Percentiles rank a stretch among this genome's conserved stretches.
Conservation (phyloP, 2,888 invertebrate genomes). For the Ptilodon capucinus region DNA sequence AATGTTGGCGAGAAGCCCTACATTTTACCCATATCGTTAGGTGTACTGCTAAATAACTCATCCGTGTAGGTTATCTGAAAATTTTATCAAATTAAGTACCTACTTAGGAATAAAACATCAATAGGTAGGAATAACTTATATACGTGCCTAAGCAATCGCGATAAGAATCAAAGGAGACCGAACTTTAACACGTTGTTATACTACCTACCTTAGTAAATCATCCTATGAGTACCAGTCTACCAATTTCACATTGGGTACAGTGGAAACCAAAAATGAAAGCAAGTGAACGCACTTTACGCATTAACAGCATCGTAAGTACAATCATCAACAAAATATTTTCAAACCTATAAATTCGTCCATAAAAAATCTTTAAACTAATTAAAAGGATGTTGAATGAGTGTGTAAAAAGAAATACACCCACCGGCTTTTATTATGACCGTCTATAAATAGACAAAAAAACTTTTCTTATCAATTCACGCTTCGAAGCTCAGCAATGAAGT, state of each 20-base stretch:
- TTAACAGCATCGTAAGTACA: constrained; percentile 34
- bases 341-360: not conserved
- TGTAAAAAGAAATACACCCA: not conserved
- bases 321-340: constrained; percentile 21
- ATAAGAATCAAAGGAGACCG: no score
- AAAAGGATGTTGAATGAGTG: not conserved
- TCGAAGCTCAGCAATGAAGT: constrained; percentile 8
- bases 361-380: not conserved
- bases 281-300: constrained; percentile 28
- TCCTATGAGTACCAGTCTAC: no score
- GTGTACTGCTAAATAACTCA: no score
- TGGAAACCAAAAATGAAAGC: constrained; percentile 18
- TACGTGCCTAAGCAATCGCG: no score
- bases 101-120: no score
- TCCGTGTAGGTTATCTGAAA: no score
- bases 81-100: no score
- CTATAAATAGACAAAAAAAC: constrained; percentile 8
- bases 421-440: not conserved
- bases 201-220: constrained; percentile 3
- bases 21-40: no score
- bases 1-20: no score
- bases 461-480: constrained; percentile 23
- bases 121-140: no score
- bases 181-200: no score
- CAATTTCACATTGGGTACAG: constrained; percentile 16